Conservation (phyloP, 2,888 invertebrate species). For the Bibio marci region DNA sequence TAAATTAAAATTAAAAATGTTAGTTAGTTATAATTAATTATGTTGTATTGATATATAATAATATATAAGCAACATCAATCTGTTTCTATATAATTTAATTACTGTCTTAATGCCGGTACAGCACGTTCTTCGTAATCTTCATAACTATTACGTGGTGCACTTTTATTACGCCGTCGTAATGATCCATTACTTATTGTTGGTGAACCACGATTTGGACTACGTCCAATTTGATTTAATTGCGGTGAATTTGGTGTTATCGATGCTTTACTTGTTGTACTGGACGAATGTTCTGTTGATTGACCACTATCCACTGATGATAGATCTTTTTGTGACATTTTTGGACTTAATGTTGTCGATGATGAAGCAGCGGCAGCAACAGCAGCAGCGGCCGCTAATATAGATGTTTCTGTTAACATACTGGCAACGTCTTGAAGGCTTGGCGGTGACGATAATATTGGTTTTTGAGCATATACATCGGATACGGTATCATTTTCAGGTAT, state of each 20-base stretch:
- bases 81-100: too few relatives aligned
- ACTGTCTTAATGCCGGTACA: slow-evolving; percentile 73
- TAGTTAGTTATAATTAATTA: too few relatives aligned
- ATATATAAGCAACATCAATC: too few relatives aligned
- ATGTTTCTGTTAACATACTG: slow-evolving; percentile 22
- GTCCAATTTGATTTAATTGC: slow-evolving; percentile 17
- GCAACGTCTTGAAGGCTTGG: slow-evolving; percentile 30
- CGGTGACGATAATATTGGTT: slow-evolving; percentile 24
- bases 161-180: slow-evolving; percentile 44
- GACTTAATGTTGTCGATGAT: slow-evolving; percentile 16
- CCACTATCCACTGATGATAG: background rate
- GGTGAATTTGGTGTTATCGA: slow-evolving; percentile 20
- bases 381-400: slow-evolving; percentile 8
- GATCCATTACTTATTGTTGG: slow-evolving; percentile 40
- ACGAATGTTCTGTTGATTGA: slow-evolving; percentile 9
- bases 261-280: slow-evolving; percentile 18
- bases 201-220: slow-evolving; percentile 30
- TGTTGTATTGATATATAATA: too few relatives aligned
- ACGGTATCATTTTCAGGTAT: slow-evolving; percentile 22
- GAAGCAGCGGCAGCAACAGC: slow-evolving; percentile 1
- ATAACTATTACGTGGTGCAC: slow-evolving; percentile 51
- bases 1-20: too few relatives aligned
- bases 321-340: slow-evolving; percentile 12
- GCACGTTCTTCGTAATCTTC: slow-evolving; percentile 78
- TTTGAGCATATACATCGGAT: slow-evolving; percentile 25